Conservation (phyloP, 2,113 vertebrate species). For the Crotophaga sulcirostris region DNA sequence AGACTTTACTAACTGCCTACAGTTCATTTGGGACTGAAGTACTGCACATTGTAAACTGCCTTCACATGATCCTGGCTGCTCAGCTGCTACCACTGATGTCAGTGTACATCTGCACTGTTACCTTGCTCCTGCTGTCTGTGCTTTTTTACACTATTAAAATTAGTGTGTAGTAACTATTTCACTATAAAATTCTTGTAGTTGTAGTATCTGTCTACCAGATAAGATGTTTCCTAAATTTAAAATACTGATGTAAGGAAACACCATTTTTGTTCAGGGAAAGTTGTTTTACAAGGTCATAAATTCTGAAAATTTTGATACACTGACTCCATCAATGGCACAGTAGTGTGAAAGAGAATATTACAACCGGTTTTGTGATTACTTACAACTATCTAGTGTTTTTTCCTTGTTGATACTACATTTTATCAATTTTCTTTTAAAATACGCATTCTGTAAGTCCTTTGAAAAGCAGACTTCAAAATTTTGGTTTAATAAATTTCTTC, state of each 20-base stretch:
- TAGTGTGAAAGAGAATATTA: background rate
- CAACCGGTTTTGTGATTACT: background rate
- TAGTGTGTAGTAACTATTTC: background rate
- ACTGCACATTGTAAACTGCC: background rate
- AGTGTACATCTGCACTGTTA: background rate
- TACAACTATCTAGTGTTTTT: background rate
- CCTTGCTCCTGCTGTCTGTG: background rate
- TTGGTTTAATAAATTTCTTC: background rate
- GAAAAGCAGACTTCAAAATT: background rate
- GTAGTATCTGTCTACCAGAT: background rate
- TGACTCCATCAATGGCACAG: background rate
- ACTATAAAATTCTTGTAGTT: background rate
- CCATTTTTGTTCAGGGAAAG: background rate
- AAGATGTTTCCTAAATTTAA: background rate
- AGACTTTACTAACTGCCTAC: background rate
- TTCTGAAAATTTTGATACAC: background rate
- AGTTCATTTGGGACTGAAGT: background rate
- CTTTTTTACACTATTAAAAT: background rate
- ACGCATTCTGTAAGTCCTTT: background rate
- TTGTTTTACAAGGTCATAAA: background rate
- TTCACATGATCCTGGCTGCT: background rate
- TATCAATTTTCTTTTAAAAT: background rate
- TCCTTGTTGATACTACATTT: background rate
- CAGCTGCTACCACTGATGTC: background rate
- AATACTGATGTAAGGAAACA: background rate